These are phyloP conservation scores for Nothocercus nigrocapillus DNA, from an alignment of 2,113 vertebrate species.

Conservation along the genomic window DNA sequence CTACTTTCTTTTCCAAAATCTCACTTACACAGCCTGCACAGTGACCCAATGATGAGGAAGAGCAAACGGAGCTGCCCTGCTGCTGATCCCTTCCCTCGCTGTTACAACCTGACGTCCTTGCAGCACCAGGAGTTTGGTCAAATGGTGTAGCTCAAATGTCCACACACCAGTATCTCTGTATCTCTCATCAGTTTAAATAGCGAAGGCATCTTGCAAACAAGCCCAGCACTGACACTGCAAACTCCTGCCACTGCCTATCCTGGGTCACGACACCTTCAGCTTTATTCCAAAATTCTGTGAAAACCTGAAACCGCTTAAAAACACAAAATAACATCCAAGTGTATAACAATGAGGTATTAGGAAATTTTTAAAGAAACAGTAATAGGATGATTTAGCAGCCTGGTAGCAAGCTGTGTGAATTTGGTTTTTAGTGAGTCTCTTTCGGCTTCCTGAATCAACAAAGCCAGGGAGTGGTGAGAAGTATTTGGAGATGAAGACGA, in stretches of 20 bases:
- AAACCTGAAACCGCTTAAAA: conserved; percentile 62
- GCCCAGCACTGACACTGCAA: conserved; percentile 38
- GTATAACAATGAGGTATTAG: conserved; percentile 7
- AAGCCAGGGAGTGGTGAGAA: neutral
- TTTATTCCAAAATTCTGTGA: conserved; percentile 45
- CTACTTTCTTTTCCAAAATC: neutral
- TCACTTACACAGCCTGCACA: neutral
- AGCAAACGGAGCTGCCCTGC: neutral
- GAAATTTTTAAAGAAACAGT: neutral
- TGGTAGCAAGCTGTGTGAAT: neutral
- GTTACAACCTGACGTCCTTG: neutral
- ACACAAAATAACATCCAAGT: conserved; percentile 45
- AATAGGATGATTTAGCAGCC: neutral
- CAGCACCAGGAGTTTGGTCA: neutral
- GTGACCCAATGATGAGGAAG: neutral
- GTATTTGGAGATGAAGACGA: neutral
- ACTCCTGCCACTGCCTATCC: neutral
- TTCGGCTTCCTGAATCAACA: conserved; percentile 14
- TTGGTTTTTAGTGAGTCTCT: neutral
- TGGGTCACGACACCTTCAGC: conserved; percentile 16
- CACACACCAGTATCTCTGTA: neutral
- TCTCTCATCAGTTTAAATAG: neutral
- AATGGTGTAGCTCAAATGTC: neutral
- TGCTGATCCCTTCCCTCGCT: neutral
- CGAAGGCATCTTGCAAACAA: conserved; percentile 30